These are phyloP conservation scores for Macrosiphum euphorbiae DNA, from an alignment of 2,888 invertebrate genomes.

Conservation along the genomic window DNA sequence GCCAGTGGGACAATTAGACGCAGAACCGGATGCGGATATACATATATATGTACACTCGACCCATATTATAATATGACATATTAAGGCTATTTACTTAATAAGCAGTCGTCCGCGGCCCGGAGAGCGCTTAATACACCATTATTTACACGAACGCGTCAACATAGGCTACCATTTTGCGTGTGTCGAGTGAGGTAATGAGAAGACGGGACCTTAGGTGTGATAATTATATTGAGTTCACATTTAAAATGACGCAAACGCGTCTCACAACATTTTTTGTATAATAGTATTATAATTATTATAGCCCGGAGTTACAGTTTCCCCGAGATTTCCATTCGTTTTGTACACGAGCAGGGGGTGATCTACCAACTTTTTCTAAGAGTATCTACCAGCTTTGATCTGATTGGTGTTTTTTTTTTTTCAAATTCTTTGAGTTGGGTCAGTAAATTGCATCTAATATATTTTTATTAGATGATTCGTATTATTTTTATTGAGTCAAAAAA, in stretches of 20 bases:
- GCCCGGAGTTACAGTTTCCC: background rate
- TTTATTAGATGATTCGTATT: background rate
- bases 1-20: constrained; percentile 4
- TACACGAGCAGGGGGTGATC: background rate
- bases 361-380: background rate
- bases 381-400: background rate
- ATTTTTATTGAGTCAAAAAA: background rate
- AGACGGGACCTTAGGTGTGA: background rate
- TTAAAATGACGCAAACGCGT: background rate
- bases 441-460: background rate
- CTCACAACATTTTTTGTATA: background rate
- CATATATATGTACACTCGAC: background rate
- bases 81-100: constrained; percentile 53
- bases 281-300: background rate
- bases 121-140: constrained; percentile 11
- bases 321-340: background rate
- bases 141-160: background rate
- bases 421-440: background rate
- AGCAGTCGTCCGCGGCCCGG: background rate
- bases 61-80: constrained; percentile 32
- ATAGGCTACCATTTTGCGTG: background rate
- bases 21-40: background rate
- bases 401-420: background rate
- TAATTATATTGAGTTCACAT: background rate
- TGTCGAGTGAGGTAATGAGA: background rate